A percentile compares a stretch with the other conserved stretches of the same genome.
Evolutionary conservation across 2,113 vertebrate species (phyloP).

Genomic region (Lepisosteus oculatus): DNA sequence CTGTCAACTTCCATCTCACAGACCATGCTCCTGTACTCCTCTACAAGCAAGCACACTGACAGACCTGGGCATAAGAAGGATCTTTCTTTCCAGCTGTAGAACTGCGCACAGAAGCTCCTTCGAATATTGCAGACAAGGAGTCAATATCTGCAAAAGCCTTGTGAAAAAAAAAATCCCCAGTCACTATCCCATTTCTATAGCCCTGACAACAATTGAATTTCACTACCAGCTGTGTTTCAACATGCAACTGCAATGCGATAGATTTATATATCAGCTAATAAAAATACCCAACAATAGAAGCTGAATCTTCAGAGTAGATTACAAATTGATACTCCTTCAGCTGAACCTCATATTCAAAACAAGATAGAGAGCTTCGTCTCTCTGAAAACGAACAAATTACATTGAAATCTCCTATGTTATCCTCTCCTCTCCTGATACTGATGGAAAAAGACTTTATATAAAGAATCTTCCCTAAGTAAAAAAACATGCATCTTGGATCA

Average conservation of each 20-base stretch:
- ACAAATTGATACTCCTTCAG: neutral
- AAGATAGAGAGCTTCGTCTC: neutral
- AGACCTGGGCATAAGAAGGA: too few species aligned
- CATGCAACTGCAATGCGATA: neutral
- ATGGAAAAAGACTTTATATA: too few species aligned
- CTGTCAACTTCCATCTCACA: too few species aligned
- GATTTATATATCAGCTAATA: neutral
- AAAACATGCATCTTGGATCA: too few species aligned
- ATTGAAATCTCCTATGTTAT: neutral
- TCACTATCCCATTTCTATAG: neutral
- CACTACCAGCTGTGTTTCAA: neutral
- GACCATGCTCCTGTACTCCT: too few species aligned
- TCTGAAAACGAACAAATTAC: neutral
- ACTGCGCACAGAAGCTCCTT: too few species aligned
- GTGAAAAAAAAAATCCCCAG: neutral
- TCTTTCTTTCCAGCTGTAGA: too few species aligned
- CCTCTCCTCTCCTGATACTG: too few species aligned
- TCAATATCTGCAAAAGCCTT: too few species aligned
- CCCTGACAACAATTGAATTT: neutral
- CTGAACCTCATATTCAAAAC: neutral
- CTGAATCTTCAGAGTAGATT: neutral
- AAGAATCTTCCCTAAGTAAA: too few species aligned
- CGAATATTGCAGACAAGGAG: too few species aligned
- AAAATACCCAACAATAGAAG: constrained; percentile 1
- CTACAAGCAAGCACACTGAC: too few species aligned